Evolutionary conservation across 2,888 invertebrate genomes (phyloP), one percentile per base, ranked within the genome.

Genomic region (Dioctria rufipes): DNA sequence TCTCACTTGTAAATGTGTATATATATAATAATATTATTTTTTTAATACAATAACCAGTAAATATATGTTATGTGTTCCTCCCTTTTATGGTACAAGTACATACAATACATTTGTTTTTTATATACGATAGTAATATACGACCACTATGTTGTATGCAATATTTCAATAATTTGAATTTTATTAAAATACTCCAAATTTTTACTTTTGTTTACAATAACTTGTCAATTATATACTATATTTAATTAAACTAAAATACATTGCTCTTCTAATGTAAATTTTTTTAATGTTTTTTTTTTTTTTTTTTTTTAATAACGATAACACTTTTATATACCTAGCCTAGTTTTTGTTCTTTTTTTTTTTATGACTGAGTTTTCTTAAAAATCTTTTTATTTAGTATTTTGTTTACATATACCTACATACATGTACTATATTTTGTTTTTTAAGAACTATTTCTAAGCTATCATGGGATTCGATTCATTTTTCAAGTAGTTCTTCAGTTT

Each of bases 11-110:
- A 80, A 66, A 80, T 80, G 78, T 77, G 63, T 82, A 43, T 78
- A 80, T 77, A 80, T 82, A 78, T 79, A 65, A 80, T 83, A 67
- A 77, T 71, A 78, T 80, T 81, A 75, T 51, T 63, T 61, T 25
- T 77, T 67, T 40, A 78, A 80, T 82, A 82, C 80, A 82, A 80
- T 82, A 82, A 82, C 82, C 78, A 66, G 75, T 82, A 82, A 82
- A 82, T 82, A 82, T 82, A 82, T 80, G 80, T 75, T 63, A 78
- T 73, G 73, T 73, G 63, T 77, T 71, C 63, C 46, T 77, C 63
- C 46, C 46, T 63, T 25, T 25, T 61, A 77, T 77, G 63, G 25
- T 77, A 77, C 63, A 77, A 77, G 46, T 61, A 77, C 25, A 25
- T 25, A 25, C 77, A 77, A 77, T 77, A 75, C 60, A 75, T 60